A percentile compares a stretch with the other conserved stretches of the same genome.
phyloP scores from a whole-genome alignment of 2,797 vertebrate species.

The Tauraco hartlaubi region DNA sequence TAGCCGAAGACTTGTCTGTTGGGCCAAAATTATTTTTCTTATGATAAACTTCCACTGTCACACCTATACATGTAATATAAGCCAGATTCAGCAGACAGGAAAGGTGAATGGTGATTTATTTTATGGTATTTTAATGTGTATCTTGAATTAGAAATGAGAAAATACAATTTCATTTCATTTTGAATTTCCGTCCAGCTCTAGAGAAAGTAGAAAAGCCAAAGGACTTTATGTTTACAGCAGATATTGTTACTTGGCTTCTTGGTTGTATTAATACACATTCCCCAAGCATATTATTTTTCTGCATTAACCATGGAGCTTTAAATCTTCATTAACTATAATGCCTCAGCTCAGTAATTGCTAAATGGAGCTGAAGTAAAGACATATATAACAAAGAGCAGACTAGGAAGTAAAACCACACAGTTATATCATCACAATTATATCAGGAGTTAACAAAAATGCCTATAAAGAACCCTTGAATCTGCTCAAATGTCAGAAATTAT shows the following conservation, averaged over 20 bases:
- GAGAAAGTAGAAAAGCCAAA: not conserved
- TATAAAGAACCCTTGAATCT: not conserved
- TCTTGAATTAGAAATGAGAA: not conserved
- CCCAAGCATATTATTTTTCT: not conserved
- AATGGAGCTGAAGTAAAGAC: conserved; percentile 27
- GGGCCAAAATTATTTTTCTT: not conserved
- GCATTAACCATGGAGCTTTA: not conserved
- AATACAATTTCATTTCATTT: not conserved
- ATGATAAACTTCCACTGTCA: not conserved
- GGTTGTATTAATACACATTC: not conserved
- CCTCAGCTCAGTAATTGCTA: not conserved
- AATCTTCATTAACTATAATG: not conserved
- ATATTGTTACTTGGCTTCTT: not conserved
- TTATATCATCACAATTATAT: not conserved
- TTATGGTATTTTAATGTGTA: not conserved
- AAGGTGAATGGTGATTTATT: not conserved
- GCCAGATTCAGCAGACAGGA: not conserved
- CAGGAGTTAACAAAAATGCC: not conserved
- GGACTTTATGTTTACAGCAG: not conserved
- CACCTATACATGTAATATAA: not conserved
- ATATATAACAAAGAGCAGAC: not conserved
- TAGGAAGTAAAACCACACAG: not conserved
- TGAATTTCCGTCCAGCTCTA: not conserved
- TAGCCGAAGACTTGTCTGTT: not conserved
- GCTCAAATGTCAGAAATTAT: not conserved